Base-by-base conservation (phyloP, 1,140 invertebrate genomes). In the Heliconius congener region DNA sequence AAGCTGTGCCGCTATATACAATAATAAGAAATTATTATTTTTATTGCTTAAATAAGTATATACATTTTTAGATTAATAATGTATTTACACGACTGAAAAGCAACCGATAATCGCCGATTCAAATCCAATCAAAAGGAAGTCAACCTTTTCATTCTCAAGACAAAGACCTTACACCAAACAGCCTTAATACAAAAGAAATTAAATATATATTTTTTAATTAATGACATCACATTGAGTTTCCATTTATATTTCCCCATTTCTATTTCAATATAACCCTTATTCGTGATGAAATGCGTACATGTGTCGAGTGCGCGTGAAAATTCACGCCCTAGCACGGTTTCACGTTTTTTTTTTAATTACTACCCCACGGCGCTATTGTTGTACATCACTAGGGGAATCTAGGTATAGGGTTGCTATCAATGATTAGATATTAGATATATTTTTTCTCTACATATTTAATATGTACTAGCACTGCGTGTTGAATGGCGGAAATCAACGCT, bases 291-390 rank as follows among this genome's bases (percentile, higher is more conserved):
- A 52, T 57, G 71, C 71, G 71, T 76, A 73, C 75, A 83, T 73
- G 81, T 79, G 84, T 85, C 81, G 84, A 87, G 84, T 78, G 77
- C 86, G 89, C 87, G 89, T 89, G 88, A 91, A 91, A 86, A 85
- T 89, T 91, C 86, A 86, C 89, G 85, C 89, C 88, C 86, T 73
- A 85, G 81, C 82, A 77, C 81, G 81, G 80, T 85, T 85, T 83
- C 84, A 87, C 85, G 84, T 90, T 88, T 88, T 88, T 89, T 42
- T 91, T 90, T 91, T 90, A 91, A 90, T 91, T 89, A 90, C 86
- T 86, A 88, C 88, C 88, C 89, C 85, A 85, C 83, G 84, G 86
- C 82, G 88, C 86, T 85, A 91, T 91, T 91, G 90, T 91, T 85
- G 84, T 78, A 79, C 83, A 84, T 81, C 85, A 86, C 88, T 89